phyloP scores from a whole-genome alignment of 2,113 vertebrate species.

The Gallinago undulata region DNA sequence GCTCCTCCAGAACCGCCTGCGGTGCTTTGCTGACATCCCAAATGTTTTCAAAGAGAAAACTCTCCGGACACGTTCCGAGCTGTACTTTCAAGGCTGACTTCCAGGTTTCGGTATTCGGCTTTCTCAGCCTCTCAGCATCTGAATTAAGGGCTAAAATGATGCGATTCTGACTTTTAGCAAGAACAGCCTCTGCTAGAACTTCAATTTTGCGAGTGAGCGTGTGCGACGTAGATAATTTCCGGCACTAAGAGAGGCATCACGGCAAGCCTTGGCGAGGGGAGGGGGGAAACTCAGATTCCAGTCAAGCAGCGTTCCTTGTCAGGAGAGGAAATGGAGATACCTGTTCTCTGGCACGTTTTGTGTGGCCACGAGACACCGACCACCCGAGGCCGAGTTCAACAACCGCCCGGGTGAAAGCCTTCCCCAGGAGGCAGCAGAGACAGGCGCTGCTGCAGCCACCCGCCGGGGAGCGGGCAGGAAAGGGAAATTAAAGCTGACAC shows the following conservation, averaged over 20 bases:
- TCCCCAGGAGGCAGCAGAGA: not conserved
- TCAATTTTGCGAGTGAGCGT: not conserved
- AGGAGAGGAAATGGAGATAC: not conserved
- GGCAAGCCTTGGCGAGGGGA: not conserved
- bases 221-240: not conserved
- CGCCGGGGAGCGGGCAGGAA: not conserved
- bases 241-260: not conserved
- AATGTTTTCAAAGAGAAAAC: not conserved
- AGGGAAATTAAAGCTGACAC: slow-evolving; percentile 38
- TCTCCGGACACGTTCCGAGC: not conserved
- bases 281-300: not conserved
- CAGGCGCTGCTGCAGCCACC: not conserved
- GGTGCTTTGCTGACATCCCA: not conserved
- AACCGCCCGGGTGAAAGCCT: not conserved
- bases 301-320: not conserved
- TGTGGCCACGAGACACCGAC: not conserved
- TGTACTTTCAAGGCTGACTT: not conserved
- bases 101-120: not conserved
- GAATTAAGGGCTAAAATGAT: not conserved
- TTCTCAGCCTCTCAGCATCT: not conserved
- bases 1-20: not conserved
- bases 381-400: not conserved
- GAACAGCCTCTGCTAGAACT: not conserved
- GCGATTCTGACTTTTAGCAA: not conserved
- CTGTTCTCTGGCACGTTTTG: not conserved